Percentiles rank a stretch among this genome's conserved stretches.
phyloP scores from a whole-genome alignment of 2,888 invertebrate genomes.

The Taenaris catops region DNA sequence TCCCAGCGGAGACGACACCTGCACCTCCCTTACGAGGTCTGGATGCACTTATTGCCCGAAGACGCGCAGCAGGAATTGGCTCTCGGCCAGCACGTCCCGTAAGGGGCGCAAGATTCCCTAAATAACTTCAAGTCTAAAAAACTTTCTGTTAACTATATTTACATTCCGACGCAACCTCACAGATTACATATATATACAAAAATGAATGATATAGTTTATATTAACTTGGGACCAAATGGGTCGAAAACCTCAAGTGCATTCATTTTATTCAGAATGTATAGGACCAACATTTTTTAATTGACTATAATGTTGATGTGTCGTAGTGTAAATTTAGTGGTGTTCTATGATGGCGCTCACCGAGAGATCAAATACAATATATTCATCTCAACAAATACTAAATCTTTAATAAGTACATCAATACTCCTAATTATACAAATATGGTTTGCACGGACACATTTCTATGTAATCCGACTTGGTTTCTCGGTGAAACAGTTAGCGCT shows the following conservation, averaged over 20 bases:
- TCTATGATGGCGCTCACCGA: constrained; percentile 11
- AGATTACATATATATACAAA: no score
- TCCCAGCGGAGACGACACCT: constrained; percentile 63
- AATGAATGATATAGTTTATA: no score
- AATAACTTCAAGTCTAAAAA: constrained; percentile 29
- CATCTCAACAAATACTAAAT: no score
- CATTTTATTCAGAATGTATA: no score
- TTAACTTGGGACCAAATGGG: no score
- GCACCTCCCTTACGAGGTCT: constrained; percentile 82
- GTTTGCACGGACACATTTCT: background rate
- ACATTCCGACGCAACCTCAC: constrained; percentile 1
- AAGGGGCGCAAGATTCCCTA: constrained; percentile 39
- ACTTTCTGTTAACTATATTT: constrained; percentile 3
- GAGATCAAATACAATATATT: constrained; percentile 5
- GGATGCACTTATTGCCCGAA: constrained; percentile 84
- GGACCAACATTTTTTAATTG: no score
- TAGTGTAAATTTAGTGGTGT: constrained; percentile 10
- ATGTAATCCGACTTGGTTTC: constrained; percentile 3
- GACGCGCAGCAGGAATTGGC: constrained; percentile 75
- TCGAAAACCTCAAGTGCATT: no score
- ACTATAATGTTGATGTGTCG: no score
- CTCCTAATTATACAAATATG: no score
- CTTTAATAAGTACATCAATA: no score
- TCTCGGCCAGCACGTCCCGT: constrained; percentile 51
- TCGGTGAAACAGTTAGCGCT: constrained; percentile 21